Base-by-base conservation (phyloP, 2,888 invertebrate species). In the Seladonia tumulorum region DNA sequence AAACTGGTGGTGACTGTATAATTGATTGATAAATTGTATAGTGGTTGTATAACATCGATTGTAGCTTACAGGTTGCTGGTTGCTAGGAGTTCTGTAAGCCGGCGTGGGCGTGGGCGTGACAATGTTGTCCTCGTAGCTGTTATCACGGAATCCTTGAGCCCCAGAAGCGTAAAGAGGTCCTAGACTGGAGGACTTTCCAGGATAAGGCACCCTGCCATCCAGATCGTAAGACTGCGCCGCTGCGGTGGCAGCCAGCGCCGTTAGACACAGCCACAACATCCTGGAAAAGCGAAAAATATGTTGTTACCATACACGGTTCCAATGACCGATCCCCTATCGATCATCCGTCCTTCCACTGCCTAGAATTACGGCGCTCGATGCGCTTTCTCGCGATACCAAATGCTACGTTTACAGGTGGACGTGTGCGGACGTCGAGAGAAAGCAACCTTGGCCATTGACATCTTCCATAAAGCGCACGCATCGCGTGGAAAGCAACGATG, bases 41-140 rank as follows among this genome's bases (percentile, higher is more conserved):
- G 7, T 7, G 22, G 49, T 25, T 25, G 14, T 60, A 25, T 60
- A 60, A 25, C 12, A 60, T 60, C 10, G 16, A 16, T 53, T 53
- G 22, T 49, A 49, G 63, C 88, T 91, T 82, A 93, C 93, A 84
- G 90, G 90, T 79, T 90, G 93, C 16, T 90, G 91, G 29, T 68
- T 57, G 80, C 88, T 89, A 14, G 92, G 88, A 75, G 75, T 91
- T 73, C 95, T 92, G 83, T 93, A 95, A 53, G 94, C 90, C 12
- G 95, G 94, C 5, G 93, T 86, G 5, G 95, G 94, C 1, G 95
- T 94, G 5, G 95, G 95, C 5, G 95, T 95, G 0, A 95, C 95
- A 3, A 94, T 94, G 79, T 95, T 95, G 79, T 95, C 94, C 83
- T 95, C 95, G 87, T 95, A 95, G 81, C 95, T 95, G 86, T 94